Percentiles rank a stretch among this genome's conserved stretches.
These are phyloP conservation scores for Leptothorax acervorum DNA, from an alignment of 2,888 invertebrate species.

Conservation along the genomic window DNA sequence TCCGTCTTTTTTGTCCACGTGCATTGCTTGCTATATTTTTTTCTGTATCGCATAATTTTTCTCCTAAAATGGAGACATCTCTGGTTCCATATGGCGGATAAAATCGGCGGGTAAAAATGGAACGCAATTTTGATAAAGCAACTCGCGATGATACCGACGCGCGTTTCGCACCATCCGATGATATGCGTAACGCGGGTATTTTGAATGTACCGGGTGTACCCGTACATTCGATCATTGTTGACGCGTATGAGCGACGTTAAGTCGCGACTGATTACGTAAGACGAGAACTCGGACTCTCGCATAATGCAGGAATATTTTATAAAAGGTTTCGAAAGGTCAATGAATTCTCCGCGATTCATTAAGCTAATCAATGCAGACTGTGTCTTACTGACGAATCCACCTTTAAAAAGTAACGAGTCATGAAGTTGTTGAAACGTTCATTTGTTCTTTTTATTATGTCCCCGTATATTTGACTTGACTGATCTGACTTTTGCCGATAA, in stretches of 20 bases:
- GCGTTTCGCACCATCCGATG: neutral
- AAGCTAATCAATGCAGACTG: neutral
- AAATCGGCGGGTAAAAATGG: neutral
- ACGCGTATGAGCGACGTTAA: neutral
- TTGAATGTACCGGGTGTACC: neutral
- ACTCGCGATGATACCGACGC: neutral
- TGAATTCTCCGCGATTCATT: neutral
- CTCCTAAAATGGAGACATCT: neutral
- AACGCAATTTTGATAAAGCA: neutral
- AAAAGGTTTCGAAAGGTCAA: conserved; percentile 11
- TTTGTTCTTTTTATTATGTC: neutral
- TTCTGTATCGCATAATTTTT: neutral
- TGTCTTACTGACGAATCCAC: neutral
- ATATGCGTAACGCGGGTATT: neutral
- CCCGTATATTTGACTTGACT: neutral
- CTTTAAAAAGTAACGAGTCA: neutral
- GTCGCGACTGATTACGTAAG: neutral
- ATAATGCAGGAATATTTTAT: conserved; percentile 5
- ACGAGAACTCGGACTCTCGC: neutral
- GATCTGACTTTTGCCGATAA: neutral
- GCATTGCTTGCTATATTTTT: neutral
- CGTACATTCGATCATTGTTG: neutral
- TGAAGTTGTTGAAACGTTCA: neutral
- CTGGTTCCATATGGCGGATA: neutral
- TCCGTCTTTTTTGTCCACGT: too few relatives aligned